Conservation (phyloP, 2,113 vertebrate species). For the Protobothrops mucrosquamatus region DNA sequence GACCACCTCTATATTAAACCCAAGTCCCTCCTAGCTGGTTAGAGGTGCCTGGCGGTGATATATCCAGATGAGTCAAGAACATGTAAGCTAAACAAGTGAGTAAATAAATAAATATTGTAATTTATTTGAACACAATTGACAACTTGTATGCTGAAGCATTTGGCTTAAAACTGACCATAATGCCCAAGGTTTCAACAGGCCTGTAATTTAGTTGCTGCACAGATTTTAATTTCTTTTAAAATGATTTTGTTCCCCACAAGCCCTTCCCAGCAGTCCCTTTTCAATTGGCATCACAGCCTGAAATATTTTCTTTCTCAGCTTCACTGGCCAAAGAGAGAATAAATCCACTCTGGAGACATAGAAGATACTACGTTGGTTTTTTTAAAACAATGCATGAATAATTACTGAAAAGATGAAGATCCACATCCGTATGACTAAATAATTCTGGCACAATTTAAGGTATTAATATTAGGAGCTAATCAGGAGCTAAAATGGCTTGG, state of each 20-base stretch:
- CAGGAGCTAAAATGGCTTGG: neutral
- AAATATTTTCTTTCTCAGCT: neutral
- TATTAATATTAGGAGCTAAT: neutral
- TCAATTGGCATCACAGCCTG: neutral
- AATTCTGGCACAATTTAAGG: neutral
- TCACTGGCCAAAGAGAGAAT: neutral
- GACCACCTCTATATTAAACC: neutral
- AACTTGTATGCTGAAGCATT: neutral
- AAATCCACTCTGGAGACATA: neutral
- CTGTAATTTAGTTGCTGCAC: conserved; percentile 1
- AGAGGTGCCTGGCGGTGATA: neutral
- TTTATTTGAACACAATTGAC: neutral
- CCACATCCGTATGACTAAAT: neutral
- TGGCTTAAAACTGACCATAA: neutral
- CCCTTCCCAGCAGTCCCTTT: neutral
- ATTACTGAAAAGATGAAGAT: neutral
- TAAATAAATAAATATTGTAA: neutral
- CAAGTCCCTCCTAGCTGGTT: neutral
- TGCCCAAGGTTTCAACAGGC: neutral
- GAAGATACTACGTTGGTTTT: neutral
- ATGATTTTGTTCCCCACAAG: neutral
- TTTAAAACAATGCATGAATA: neutral
- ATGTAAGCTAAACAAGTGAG: neutral
- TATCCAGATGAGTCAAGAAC: neutral
- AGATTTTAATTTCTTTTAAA: neutral